Evolutionary conservation across 2,797 vertebrate genomes (phyloP).

Genomic region (Podarcis lilfordi): DNA sequence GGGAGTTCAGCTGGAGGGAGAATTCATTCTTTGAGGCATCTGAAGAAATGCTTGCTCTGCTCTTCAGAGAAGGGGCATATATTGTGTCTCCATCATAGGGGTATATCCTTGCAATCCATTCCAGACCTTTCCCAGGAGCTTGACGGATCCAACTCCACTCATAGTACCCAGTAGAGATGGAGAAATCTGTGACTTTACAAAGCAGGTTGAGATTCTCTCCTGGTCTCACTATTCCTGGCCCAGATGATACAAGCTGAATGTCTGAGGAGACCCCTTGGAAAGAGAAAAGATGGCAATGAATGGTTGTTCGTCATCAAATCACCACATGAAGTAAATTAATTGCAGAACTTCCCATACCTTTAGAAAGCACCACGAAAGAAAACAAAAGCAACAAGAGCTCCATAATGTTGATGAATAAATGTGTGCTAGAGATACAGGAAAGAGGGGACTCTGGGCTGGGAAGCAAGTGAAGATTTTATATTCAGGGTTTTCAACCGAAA

Average conservation of each 20-base stretch:
- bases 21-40: background rate
- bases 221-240: background rate
- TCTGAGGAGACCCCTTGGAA: background rate
- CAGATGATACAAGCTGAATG: background rate
- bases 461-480: background rate
- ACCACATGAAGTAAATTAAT: accelerated
- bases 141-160: background rate
- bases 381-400: background rate
- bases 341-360: background rate
- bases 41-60: background rate
- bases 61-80: background rate
- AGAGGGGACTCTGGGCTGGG: background rate
- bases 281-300: background rate
- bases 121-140: background rate
- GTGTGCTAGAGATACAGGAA: background rate
- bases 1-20: background rate
- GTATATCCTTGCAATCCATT: background rate
- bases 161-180: background rate
- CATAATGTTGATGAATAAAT: background rate
- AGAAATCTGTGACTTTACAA: constrained; percentile 14
- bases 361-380: background rate
- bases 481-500: too few relatives aligned
- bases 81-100: accelerated
- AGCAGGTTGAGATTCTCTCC: background rate
- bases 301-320: accelerated